phyloP scores from a whole-genome alignment of 2,888 invertebrate species.

The Tethea ocularis region DNA sequence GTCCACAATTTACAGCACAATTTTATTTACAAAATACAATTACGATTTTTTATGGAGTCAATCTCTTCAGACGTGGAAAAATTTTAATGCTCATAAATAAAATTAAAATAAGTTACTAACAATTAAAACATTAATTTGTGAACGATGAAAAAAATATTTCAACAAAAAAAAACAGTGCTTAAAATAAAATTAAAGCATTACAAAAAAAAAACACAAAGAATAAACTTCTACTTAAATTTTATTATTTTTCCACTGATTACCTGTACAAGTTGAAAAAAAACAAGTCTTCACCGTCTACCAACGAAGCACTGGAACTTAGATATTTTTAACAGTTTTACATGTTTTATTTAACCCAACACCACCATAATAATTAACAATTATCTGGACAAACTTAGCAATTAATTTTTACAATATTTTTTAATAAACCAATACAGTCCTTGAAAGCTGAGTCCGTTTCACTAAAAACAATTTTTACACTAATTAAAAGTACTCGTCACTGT shows the following conservation, averaged over 20 bases:
- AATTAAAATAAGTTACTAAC: too few relatives aligned
- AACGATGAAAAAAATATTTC: too few relatives aligned
- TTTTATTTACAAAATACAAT: too few relatives aligned
- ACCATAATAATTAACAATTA: slow-evolving; percentile 48
- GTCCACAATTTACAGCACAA: too few relatives aligned
- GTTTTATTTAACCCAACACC: slow-evolving; percentile 35
- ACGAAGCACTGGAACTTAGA: slow-evolving; percentile 6
- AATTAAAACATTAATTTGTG: too few relatives aligned
- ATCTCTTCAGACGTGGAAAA: too few relatives aligned
- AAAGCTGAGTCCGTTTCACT: slow-evolving; percentile 56
- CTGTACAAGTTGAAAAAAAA: slow-evolving; percentile 7
- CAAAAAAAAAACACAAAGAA: not conserved
- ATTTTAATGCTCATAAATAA: too few relatives aligned
- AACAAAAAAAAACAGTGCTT: not conserved
- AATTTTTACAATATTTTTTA: slow-evolving; percentile 39
- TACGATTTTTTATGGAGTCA: too few relatives aligned
- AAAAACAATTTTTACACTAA: slow-evolving; percentile 52
- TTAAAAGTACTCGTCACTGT: slow-evolving; percentile 54
- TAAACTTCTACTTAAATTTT: not conserved
- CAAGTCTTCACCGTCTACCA: slow-evolving; percentile 9
- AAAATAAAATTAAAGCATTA: not conserved
- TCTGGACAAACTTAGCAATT: slow-evolving; percentile 47
- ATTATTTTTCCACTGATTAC: slow-evolving; percentile 3
- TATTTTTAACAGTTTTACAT: slow-evolving; percentile 13
- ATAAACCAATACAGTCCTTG: slow-evolving; percentile 47